Conservation (phyloP, 2,113 vertebrate species). For the chimpanzee (Pan troglodytes) region NHGRI_mPanTro3-v2.1_pri NC_072398.2:224232501-224233000, state of each 20-base stretch:
- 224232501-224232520: rapidly evolving
- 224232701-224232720: not conserved
- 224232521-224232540: not conserved
- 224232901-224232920: rapidly evolving
- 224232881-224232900: not conserved
- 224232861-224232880: not conserved
- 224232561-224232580: not conserved
- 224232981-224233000: not conserved
- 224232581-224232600: not conserved
- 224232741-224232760: not conserved
- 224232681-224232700: not conserved
- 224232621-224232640: not conserved
- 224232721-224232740: not conserved
- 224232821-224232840: not conserved
- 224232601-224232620: not conserved
- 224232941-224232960: rapidly evolving
- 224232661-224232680: not conserved
- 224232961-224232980: not conserved
- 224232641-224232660: not conserved
- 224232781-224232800: not conserved
- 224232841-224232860: not conserved
- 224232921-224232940: not conserved
- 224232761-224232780: not conserved
- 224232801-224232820: not conserved
- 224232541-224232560: not conserved